phyloP scores from a whole-genome alignment of 2,888 invertebrate species.

The Gryllus longicercus region DNA sequence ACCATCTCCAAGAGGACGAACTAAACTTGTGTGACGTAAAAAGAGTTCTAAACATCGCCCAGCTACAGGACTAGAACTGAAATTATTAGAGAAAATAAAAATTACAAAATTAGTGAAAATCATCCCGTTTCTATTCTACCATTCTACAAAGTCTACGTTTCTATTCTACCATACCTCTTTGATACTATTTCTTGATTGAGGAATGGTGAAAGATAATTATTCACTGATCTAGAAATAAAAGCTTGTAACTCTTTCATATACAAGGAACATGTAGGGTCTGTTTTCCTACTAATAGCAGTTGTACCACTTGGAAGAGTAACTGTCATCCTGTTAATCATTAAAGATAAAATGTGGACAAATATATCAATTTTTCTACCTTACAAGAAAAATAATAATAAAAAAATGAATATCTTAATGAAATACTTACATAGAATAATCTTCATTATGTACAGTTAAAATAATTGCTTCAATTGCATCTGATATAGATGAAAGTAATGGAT shows the following conservation, averaged over 20 bases:
- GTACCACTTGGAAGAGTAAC: neutral
- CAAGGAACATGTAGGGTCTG: constrained; percentile 57
- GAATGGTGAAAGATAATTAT: constrained; percentile 66
- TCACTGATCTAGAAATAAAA: constrained; percentile 68
- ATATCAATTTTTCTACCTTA: too few relatives aligned
- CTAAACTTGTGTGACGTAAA: constrained; percentile 78
- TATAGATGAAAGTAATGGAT: constrained; percentile 64
- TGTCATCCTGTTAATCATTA: constrained; percentile 4
- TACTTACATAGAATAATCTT: constrained; percentile 59
- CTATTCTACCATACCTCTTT: constrained; percentile 52
- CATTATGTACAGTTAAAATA: constrained; percentile 84
- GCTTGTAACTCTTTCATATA: constrained; percentile 92
- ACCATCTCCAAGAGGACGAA: constrained; percentile 74
- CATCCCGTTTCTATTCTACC: neutral
- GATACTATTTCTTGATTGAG: constrained; percentile 62
- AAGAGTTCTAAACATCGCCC: constrained; percentile 79
- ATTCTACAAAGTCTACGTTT: too few relatives aligned
- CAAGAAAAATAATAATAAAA: neutral
- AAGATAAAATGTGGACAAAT: neutral
- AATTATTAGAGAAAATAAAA: constrained; percentile 40
- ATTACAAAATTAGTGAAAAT: neutral
- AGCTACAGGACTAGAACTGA: constrained; percentile 68
- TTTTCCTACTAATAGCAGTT: constrained; percentile 1
- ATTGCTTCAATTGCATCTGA: constrained; percentile 86
- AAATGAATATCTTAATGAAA: neutral